Percentiles rank a stretch among this genome's conserved stretches.
Conservation (phyloP, 1,140 invertebrate species). For the Cyclargus thomasi region DNA sequence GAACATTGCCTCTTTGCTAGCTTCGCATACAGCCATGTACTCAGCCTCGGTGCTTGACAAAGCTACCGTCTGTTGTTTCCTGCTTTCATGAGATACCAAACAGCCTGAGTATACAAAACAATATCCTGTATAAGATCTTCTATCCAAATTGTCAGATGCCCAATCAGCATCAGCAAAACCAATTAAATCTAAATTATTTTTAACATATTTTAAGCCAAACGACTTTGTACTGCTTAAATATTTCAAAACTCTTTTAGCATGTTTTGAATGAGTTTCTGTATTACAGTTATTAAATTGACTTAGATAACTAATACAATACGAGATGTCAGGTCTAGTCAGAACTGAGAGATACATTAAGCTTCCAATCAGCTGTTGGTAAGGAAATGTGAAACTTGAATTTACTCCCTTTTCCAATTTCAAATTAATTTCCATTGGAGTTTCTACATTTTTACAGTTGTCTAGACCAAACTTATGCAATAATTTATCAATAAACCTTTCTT, state of each 20-base stretch:
- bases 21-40: conserved; percentile 21
- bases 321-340: conserved; percentile 16
- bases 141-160: conserved; percentile 23
- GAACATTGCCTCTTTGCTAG: conserved; percentile 20
- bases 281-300: conserved; percentile 16
- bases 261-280: conserved; percentile 11
- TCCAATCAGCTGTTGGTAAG: conserved; percentile 17
- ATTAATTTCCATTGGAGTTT: conserved; percentile 16
- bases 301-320: conserved; percentile 15
- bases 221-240: conserved; percentile 25
- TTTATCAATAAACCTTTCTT: conserved; percentile 13
- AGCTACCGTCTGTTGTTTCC: conserved; percentile 18
- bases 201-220: conserved; percentile 26
- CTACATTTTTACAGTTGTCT: conserved; percentile 9
- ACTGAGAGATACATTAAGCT: conserved; percentile 18
- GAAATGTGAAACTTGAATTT: conserved; percentile 5
- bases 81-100: conserved; percentile 25
- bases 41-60: conserved; percentile 21
- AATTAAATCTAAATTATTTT: conserved; percentile 25
- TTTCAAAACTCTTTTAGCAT: conserved; percentile 27
- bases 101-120: conserved; percentile 25
- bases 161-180: conserved; percentile 29
- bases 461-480: conserved; percentile 14
- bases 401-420: conserved; percentile 1
- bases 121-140: conserved; percentile 29